phyloP scores from a whole-genome alignment of 2,797 vertebrate genomes.

The Oryzias sinensis region DNA sequence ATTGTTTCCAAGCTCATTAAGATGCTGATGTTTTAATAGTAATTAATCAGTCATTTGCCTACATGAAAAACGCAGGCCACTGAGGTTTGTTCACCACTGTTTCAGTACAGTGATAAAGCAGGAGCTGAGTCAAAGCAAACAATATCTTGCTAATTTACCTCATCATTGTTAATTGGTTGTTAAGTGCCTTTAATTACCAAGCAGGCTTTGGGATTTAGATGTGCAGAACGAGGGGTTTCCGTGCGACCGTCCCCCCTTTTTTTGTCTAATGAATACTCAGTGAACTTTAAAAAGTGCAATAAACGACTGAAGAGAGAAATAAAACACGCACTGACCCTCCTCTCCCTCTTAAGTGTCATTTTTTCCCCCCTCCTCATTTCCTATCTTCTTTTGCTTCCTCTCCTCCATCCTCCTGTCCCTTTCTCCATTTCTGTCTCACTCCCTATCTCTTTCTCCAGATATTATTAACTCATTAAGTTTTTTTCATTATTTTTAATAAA shows the following conservation, averaged over 20 bases:
- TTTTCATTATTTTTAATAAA: conserved; percentile 81
- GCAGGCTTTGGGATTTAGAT: conserved; percentile 69
- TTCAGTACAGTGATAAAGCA: conserved; percentile 71
- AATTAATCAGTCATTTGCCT: conserved; percentile 80
- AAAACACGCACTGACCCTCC: conserved; percentile 50
- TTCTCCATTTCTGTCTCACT: conserved; percentile 65
- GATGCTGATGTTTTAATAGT: conserved; percentile 78
- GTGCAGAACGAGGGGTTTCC: conserved; percentile 45
- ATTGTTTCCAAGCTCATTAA: conserved; percentile 79
- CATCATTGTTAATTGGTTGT: conserved; percentile 79
- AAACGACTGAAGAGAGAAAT: conserved; percentile 54
- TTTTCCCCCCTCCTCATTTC: conserved; percentile 14
- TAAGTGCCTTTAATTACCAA: conserved; percentile 79
- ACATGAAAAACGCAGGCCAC: conserved; percentile 73
- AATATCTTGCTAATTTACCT: conserved; percentile 78
- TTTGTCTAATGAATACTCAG: conserved; percentile 55
- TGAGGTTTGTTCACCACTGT: conserved; percentile 70
- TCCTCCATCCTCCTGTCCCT: conserved; percentile 57
- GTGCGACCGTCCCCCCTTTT: conserved; percentile 43
- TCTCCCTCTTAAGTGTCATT: conserved; percentile 26
- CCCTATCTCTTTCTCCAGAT: conserved; percentile 73
- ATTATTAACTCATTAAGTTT: conserved; percentile 81
- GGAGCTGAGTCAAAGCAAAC: conserved; percentile 70
- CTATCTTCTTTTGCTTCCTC: conserved; percentile 44
- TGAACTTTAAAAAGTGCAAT: conserved; percentile 63